Evolutionary conservation across 2,797 vertebrate genomes (phyloP).

Genomic region (Ctenochaetus hawaiiensis): DNA sequence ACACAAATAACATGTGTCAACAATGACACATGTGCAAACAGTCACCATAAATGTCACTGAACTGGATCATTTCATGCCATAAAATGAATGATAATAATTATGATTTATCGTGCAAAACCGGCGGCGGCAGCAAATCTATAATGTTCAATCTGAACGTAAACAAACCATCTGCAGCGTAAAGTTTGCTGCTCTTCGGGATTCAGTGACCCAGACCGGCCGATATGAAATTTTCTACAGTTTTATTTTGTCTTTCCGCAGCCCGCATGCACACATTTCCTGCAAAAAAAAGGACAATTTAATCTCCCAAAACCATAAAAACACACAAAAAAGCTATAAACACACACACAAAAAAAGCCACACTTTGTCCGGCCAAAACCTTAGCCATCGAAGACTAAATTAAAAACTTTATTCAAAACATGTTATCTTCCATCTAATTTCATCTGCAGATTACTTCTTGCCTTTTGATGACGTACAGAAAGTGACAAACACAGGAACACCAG

Average conservation of each 20-base stretch:
- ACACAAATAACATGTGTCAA: conserved; percentile 23
- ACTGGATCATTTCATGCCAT: not conserved
- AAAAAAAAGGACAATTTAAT: conserved; percentile 63
- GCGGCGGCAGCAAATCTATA: conserved; percentile 27
- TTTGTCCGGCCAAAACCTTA: conserved; percentile 68
- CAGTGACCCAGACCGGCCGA: conserved; percentile 19
- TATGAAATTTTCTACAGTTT: conserved; percentile 32
- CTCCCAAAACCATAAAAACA: conserved; percentile 63
- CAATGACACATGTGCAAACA: not conserved
- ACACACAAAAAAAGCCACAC: conserved; percentile 44
- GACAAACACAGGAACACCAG: conserved; percentile 13
- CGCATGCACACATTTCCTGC: conserved; percentile 42
- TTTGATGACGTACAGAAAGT: conserved; percentile 26
- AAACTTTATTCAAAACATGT: conserved; percentile 66
- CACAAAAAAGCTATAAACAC: not conserved
- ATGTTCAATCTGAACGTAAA: conserved; percentile 13
- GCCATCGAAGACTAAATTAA: conserved; percentile 62
- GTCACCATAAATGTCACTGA: not conserved
- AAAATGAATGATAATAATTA: conserved; percentile 12
- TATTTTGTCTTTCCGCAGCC: conserved; percentile 35
- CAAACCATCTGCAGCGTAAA: conserved; percentile 20
- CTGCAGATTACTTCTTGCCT: conserved; percentile 31
- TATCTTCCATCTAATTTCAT: conserved; percentile 63
- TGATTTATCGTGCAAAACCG: conserved; percentile 13
- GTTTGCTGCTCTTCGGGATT: not conserved